Base-by-base conservation (phyloP, 1,140 invertebrate genomes). In the Trichonephila clavipes region DNA sequence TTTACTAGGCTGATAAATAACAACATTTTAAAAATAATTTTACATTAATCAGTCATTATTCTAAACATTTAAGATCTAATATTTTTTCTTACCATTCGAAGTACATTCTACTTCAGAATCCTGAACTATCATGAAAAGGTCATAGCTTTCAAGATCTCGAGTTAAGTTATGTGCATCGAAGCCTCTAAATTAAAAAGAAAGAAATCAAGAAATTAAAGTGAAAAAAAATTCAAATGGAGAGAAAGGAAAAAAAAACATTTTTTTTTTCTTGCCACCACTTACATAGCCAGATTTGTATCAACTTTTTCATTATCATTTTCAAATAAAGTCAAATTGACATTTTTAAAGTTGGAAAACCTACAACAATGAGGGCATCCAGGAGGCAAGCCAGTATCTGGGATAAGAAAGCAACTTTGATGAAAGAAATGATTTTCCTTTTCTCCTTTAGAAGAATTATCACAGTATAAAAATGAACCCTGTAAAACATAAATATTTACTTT, bases 301-400 rank as follows among this genome's bases (percentile, higher is more conserved):
- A 40, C 1, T 19, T 14, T 4, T 21, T 90, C 28, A 61, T 61
- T 21, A 8, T 24, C 18, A 18, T 18, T 64, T 64, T 34, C 72
- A 1, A 19, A 40, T 6, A 92, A 19, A 1, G 40, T 28, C 21
- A 92, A 92, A 21, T 92, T 16, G 18, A 87, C 83, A 24, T 86
- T 69, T 21, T 87, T 87, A 51, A 92, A 92, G 34, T 69, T 44
- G 6, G 91, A 87, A 87, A 87, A 92, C 44, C 21, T 77, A 62
- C 91, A 92, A 34, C 91, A 92, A 77, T 92, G 91, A 59, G 91
- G 91, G 72, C 91, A 92, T 8, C 91, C 58, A 69, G 91, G 91
- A 28, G 91, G 91, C n/a, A 92, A 77, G 14, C 91, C 83, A 72
- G 83, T 3, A 87, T 34, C 64, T 59, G 91, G 91, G 28, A 92